Conservation (phyloP, 2,888 invertebrate genomes). For the Euclidia mi region DNA sequence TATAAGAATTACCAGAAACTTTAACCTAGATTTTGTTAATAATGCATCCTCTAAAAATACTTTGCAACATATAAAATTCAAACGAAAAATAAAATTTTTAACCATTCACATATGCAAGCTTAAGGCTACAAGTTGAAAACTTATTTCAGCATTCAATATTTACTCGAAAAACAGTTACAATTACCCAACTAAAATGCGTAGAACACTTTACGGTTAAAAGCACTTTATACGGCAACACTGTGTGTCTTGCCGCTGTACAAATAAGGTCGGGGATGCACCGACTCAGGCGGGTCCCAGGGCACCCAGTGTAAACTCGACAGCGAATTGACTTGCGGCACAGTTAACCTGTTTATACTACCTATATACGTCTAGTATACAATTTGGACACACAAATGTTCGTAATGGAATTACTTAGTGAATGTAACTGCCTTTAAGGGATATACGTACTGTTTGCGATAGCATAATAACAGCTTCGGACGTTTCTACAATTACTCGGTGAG, state of each 20-base stretch:
- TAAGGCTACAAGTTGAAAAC: too few relatives aligned
- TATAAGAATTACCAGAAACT: too few relatives aligned
- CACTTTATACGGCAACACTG: constrained; percentile 11
- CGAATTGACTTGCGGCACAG: constrained; percentile 68
- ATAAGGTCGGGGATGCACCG: constrained; percentile 13
- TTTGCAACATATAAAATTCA: too few relatives aligned
- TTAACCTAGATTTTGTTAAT: too few relatives aligned
- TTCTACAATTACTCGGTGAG: constrained; percentile 18
- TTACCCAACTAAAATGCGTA: background rate
- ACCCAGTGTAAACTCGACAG: constrained; percentile 72
- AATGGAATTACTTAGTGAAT: constrained; percentile 54
- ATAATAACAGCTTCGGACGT: constrained; percentile 20
- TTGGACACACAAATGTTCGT: constrained; percentile 40
- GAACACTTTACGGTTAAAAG: constrained; percentile 1
- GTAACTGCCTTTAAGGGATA: constrained; percentile 43
- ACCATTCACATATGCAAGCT: too few relatives aligned
- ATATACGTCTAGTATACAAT: constrained; percentile 44
- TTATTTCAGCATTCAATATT: too few relatives aligned
- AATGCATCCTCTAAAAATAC: too few relatives aligned
- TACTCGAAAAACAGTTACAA: background rate
- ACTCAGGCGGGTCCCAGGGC: constrained; percentile 36
- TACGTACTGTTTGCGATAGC: constrained; percentile 22
- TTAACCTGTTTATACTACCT: constrained; percentile 62
- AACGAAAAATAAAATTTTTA: too few relatives aligned
- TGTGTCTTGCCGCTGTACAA: constrained; percentile 17